A percentile compares a stretch with the other conserved stretches of the same genome.
Conservation (phyloP, 2,888 invertebrate species). For the Celastrina argiolus region DNA sequence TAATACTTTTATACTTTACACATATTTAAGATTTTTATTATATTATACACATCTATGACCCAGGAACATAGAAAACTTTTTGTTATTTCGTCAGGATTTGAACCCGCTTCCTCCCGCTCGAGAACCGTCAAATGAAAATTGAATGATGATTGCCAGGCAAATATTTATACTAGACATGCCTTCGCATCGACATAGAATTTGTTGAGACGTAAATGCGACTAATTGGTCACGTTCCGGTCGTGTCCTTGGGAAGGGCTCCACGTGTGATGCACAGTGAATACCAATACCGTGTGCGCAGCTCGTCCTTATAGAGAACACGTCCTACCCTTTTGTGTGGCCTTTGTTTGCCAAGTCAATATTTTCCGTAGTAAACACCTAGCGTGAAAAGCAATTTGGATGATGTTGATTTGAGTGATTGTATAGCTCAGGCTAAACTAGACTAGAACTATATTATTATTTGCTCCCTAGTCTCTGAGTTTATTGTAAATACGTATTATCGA, state of each 20-base stretch:
- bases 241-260: conserved; percentile 33
- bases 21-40: too few relatives aligned
- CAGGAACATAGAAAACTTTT: too few relatives aligned
- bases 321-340: conserved; percentile 13
- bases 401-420: not conserved
- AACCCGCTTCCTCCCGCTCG: too few relatives aligned
- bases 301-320: conserved; percentile 19
- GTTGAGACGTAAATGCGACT: conserved; percentile 24
- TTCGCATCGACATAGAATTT: not conserved
- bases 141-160: not conserved
- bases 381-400: not conserved
- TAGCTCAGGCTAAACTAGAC: not conserved
- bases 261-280: conserved; percentile 31
- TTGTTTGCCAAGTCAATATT: conserved; percentile 21
- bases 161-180: not conserved
- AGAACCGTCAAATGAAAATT: too few relatives aligned
- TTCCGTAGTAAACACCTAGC: not conserved
- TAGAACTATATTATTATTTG: not conserved
- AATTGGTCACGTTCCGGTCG: conserved; percentile 29
- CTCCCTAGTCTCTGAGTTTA: not conserved
- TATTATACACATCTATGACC: too few relatives aligned
- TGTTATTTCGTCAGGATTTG: too few relatives aligned
- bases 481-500: not conserved
- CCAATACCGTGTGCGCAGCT: conserved; percentile 25
- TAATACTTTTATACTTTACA: too few relatives aligned